Conservation (phyloP, 2,113 vertebrate genomes). For the Hepsetus odoe region DNA sequence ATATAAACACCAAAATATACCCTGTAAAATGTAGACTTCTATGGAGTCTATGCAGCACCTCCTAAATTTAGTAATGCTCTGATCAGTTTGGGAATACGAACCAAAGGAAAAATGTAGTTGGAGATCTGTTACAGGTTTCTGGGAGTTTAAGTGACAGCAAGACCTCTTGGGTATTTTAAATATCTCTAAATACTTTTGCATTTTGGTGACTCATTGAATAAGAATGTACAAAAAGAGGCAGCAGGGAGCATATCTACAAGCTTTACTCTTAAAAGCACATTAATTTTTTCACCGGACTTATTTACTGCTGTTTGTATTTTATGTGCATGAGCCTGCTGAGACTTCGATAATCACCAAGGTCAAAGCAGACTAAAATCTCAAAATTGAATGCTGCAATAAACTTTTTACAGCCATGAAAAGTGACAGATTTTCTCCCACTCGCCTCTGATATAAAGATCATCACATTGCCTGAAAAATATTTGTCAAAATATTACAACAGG, state of each 20-base stretch:
- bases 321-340: no score
- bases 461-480: no score
- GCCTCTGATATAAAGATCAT: no score
- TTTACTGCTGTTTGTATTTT: no score
- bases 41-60: conserved; percentile 18
- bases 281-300: no score
- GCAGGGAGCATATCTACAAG: neutral
- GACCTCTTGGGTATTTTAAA: neutral
- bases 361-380: no score
- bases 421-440: no score
- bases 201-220: neutral
- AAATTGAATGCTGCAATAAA: no score
- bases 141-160: neutral
- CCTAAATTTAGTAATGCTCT: conserved; percentile 43
- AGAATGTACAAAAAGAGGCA: neutral
- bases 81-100: conserved; percentile 8
- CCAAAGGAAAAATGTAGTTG: conserved; percentile 3
- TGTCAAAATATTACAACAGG: no score
- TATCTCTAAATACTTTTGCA: neutral
- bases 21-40: conserved; percentile 38
- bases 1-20: neutral
- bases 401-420: no score
- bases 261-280: neutral
- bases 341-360: no score
- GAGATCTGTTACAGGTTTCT: conserved; percentile 5